Conservation (phyloP, 2,797 vertebrate genomes). For the Sitta carolinensis region DNA sequence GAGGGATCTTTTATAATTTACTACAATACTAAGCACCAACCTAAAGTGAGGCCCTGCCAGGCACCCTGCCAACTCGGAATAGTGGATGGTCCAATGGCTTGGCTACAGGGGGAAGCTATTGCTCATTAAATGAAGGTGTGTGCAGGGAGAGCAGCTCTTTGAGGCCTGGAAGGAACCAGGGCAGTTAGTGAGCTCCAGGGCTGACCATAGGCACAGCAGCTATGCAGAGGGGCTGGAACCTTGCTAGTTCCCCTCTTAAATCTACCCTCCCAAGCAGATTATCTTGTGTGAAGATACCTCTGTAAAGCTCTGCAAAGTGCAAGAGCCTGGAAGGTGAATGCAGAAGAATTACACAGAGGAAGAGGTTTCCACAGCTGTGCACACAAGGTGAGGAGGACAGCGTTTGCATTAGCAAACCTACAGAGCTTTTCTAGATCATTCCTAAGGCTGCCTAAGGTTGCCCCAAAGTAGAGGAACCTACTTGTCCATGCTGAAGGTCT, state of each 20-base stretch:
- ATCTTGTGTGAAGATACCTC: background rate
- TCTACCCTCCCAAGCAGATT: background rate
- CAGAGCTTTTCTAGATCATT: background rate
- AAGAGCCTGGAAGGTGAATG: background rate
- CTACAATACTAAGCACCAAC: constrained; percentile 17
- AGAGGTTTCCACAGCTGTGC: background rate
- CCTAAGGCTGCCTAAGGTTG: background rate
- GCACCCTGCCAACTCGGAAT: background rate
- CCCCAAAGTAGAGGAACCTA: background rate
- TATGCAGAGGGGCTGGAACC: background rate
- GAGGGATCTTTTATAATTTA: constrained; percentile 56
- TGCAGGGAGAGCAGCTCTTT: background rate
- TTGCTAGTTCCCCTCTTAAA: background rate
- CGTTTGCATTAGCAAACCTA: background rate
- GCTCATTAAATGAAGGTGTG: constrained; percentile 32
- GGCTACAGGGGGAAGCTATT: background rate
- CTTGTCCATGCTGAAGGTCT: background rate
- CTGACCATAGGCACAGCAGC: background rate
- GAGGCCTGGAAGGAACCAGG: background rate
- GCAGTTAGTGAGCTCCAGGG: background rate
- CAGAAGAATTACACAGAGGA: background rate
- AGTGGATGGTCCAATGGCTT: background rate
- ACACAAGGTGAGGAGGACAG: background rate
- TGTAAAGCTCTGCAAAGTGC: background rate
- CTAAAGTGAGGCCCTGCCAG: background rate